Conservation (phyloP, 1,140 invertebrate genomes). For the Drosophila punjabiensis region DNA sequence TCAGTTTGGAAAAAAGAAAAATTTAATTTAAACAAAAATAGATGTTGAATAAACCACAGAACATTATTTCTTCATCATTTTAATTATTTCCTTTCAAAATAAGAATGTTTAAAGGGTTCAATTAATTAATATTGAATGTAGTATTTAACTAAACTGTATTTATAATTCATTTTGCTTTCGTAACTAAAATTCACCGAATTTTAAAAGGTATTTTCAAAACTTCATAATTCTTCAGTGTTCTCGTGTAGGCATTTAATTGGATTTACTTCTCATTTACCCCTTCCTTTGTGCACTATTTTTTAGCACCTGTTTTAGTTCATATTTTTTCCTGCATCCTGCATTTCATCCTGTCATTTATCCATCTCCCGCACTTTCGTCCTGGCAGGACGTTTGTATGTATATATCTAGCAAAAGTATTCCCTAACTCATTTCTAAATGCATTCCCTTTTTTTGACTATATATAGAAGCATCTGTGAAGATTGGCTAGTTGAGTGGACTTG, state of each 20-base stretch:
- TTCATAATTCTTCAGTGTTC: not conserved
- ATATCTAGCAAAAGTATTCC: slow-evolving; percentile 10
- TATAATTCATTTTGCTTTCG: not conserved
- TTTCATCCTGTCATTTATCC: slow-evolving; percentile 15
- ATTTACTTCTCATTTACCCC: slow-evolving; percentile 21
- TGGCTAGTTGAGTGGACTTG: slow-evolving; percentile 19
- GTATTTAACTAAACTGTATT: not conserved
- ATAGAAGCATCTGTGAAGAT: slow-evolving; percentile 6
- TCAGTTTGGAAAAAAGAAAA: too few species aligned
- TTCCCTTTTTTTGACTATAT: not conserved
- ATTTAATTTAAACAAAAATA: not conserved
- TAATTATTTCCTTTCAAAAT: not conserved
- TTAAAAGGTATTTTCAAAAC: not conserved
- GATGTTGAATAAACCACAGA: not conserved
- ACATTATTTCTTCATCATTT: not conserved
- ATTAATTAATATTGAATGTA: not conserved
- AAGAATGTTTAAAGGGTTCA: not conserved
- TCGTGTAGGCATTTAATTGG: slow-evolving; percentile 17
- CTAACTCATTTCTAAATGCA: slow-evolving; percentile 11
- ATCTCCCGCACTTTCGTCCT: not conserved
- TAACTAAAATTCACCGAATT: not conserved
- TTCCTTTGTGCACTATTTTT: not conserved
- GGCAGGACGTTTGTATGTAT: not conserved
- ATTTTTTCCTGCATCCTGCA: not conserved
- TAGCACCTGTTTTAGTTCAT: not conserved